Percentiles rank a stretch among this genome's conserved stretches.
Evolutionary conservation across 2,113 vertebrate species (phyloP).

Genomic region (Gasterosteus aculeatus): DNA sequence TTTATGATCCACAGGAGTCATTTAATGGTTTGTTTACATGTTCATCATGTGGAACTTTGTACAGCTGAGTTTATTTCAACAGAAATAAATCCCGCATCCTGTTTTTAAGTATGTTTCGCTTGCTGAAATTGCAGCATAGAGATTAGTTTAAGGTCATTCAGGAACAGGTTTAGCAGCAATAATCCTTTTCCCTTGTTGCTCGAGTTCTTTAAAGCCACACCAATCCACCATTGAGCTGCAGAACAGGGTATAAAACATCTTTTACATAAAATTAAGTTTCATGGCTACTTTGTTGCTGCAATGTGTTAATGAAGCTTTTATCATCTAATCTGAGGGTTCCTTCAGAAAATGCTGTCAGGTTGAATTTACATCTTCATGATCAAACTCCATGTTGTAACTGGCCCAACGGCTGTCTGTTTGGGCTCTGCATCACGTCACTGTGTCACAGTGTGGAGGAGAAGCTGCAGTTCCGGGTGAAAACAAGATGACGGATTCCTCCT

Average conservation of each 20-base stretch:
- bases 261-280: background rate
- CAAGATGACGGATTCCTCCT: background rate
- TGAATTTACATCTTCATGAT: background rate
- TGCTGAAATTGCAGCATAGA: background rate
- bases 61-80: background rate
- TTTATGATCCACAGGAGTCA: background rate
- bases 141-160: background rate
- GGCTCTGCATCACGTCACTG: background rate
- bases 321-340: background rate
- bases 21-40: background rate
- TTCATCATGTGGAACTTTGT: background rate
- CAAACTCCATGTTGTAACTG: background rate
- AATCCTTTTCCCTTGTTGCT: background rate
- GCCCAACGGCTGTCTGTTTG: background rate
- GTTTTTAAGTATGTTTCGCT: background rate
- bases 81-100: background rate
- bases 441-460: no score
- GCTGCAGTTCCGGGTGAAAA: background rate
- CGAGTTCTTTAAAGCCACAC: background rate
- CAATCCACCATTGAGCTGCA: background rate
- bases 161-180: background rate
- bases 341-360: background rate
- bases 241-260: background rate
- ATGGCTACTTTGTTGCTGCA: background rate
- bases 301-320: background rate